These are phyloP conservation scores for Andrena bicolor DNA, from an alignment of 2,888 invertebrate species.

Conservation along the genomic window DNA sequence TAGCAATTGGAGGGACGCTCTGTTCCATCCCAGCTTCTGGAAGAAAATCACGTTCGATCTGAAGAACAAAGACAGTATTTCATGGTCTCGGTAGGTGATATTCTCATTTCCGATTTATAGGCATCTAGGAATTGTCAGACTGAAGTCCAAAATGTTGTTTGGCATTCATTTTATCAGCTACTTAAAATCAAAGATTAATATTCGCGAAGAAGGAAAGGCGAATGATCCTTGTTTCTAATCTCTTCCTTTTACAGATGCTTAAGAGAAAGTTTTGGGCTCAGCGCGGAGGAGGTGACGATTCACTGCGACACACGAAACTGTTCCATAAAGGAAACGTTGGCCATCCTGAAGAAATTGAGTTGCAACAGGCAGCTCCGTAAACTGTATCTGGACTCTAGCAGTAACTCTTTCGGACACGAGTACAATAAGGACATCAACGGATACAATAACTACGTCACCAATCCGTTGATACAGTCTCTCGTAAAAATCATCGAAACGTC, in stretches of 20 bases:
- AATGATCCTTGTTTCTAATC: background rate
- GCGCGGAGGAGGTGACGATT: conserved; percentile 84
- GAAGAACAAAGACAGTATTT: conserved; percentile 80
- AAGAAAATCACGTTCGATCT: conserved; percentile 84
- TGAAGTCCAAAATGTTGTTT: no score
- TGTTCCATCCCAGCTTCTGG: conserved; percentile 85
- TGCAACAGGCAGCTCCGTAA: conserved; percentile 82
- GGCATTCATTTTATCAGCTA: no score
- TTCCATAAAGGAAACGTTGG: conserved; percentile 79
- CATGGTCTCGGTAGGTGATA: conserved; percentile 79
- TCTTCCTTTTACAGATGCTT: conserved; percentile 75
- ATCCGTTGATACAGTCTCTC: conserved; percentile 79
- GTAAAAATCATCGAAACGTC: conserved; percentile 85
- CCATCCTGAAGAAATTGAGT: conserved; percentile 81
- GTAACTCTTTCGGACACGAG: conserved; percentile 78
- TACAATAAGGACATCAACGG: conserved; percentile 69
- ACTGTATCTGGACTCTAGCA: conserved; percentile 82
- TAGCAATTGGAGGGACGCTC: conserved; percentile 86
- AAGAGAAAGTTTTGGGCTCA: conserved; percentile 82
- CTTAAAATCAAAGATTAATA: no score
- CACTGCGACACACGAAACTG: conserved; percentile 82
- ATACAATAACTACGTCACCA: conserved; percentile 35
- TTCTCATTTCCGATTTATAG: background rate
- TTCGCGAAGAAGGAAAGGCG: no score
- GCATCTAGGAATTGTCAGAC: no score